phyloP scores from a whole-genome alignment of 2,113 vertebrate genomes.

The Struthio camelus region DNA sequence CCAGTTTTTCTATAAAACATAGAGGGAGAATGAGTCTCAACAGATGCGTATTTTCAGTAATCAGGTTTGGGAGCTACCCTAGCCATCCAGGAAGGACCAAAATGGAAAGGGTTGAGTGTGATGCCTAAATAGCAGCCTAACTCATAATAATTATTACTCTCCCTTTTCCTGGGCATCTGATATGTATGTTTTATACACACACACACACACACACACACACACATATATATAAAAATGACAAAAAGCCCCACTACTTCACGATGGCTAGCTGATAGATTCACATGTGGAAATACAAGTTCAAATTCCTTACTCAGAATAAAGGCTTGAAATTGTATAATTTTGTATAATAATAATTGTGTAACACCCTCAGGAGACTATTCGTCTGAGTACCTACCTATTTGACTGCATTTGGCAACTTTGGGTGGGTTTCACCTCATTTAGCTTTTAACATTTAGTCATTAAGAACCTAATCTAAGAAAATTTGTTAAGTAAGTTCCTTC shows the following conservation, averaged over 20 bases:
- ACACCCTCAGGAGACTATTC: neutral
- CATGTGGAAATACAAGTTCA: neutral
- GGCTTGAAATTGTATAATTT: neutral
- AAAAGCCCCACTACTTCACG: neutral
- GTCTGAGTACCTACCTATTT: neutral
- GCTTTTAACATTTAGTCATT: neutral
- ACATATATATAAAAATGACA: no score
- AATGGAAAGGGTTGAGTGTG: neutral
- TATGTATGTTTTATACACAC: neutral
- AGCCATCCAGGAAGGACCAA: neutral
- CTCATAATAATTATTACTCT: neutral
- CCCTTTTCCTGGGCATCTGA: neutral
- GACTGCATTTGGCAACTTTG: neutral
- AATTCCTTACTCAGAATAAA: neutral
- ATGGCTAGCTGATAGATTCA: neutral
- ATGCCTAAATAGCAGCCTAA: neutral
- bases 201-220: no score
- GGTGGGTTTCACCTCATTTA: neutral
- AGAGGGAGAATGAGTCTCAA: neutral
- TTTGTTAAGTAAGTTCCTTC: neutral
- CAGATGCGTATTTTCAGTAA: neutral
- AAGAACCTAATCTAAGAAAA: neutral
- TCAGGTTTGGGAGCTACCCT: neutral
- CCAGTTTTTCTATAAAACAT: neutral
- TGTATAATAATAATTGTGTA: no score